Evolutionary conservation across 1,140 invertebrate species (phyloP).

Genomic region (Pachypeltis micranthus): DNA sequence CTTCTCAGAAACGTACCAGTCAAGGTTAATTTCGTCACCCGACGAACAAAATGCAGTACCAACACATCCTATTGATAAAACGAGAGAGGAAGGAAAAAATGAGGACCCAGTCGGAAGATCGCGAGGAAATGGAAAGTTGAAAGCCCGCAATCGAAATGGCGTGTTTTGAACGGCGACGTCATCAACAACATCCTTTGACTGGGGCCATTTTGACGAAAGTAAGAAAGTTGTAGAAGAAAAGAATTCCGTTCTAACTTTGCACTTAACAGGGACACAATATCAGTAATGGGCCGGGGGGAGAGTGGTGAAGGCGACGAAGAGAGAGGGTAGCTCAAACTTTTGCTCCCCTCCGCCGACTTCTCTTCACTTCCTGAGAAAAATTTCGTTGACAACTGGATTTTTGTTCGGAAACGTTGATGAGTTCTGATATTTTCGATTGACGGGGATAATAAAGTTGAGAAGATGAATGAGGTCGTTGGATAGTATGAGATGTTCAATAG

Average conservation of each 20-base stretch:
- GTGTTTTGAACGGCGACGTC: conserved; percentile 1
- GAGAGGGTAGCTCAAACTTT: conserved; percentile 1
- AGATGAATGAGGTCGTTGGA: too few relatives aligned
- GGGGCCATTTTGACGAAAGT: conserved; percentile 2
- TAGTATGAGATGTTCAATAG: too few relatives aligned
- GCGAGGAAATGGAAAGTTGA: not conserved
- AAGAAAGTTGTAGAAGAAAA: not conserved
- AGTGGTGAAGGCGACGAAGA: too few relatives aligned
- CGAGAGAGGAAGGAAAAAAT: too few relatives aligned
- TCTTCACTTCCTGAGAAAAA: not conserved
- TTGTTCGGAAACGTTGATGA: too few relatives aligned
- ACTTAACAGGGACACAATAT: conserved; percentile 4
- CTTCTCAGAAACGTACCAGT: too few relatives aligned
- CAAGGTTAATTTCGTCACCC: too few relatives aligned
- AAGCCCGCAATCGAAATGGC: not conserved
- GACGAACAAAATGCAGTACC: too few relatives aligned
- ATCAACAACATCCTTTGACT: conserved; percentile 4
- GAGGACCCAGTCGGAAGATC: too few relatives aligned
- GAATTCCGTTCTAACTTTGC: conserved; percentile 1
- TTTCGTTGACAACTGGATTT: not conserved
- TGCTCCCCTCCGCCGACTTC: not conserved
- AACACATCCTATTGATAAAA: too few relatives aligned
- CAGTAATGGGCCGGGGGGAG: not conserved
- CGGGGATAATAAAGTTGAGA: too few relatives aligned
- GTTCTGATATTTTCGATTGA: too few relatives aligned